Conservation (phyloP, 2,113 vertebrate species). For the Apaloderma vittatum region DNA sequence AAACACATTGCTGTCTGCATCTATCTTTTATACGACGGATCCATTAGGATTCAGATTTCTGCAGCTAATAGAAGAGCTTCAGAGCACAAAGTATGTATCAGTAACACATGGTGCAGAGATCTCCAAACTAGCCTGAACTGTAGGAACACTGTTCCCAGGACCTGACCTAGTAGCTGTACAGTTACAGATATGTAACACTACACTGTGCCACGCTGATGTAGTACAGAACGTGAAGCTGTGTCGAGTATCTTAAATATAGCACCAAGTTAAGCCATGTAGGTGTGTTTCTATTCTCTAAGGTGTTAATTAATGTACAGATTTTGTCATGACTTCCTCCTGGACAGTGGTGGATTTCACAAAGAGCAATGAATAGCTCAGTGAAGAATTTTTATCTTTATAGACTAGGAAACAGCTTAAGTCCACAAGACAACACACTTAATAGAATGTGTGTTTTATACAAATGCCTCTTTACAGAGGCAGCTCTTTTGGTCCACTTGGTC, state of each 20-base stretch:
- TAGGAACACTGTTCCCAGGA: neutral
- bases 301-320: fast-evolving
- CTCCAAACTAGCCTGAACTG: neutral
- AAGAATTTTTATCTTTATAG: neutral
- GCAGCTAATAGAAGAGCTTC: neutral
- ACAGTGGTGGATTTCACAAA: neutral
- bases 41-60: neutral
- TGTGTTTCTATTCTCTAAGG: neutral
- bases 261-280: neutral
- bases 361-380: neutral
- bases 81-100: neutral
- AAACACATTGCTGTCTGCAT: neutral
- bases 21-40: neutral
- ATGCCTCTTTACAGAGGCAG: neutral
- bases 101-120: neutral
- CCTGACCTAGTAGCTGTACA: neutral
- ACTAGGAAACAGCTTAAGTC: neutral
- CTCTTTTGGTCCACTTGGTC: neutral
- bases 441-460: neutral
- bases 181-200: neutral
- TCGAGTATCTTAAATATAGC: neutral
- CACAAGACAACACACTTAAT: neutral
- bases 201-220: neutral
- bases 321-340: neutral
- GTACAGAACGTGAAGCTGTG: neutral